A percentile compares a stretch with the other conserved stretches of the same genome.
phyloP scores from a whole-genome alignment of 2,797 vertebrate genomes.

The Schizopygopsis pylzovi region DNA sequence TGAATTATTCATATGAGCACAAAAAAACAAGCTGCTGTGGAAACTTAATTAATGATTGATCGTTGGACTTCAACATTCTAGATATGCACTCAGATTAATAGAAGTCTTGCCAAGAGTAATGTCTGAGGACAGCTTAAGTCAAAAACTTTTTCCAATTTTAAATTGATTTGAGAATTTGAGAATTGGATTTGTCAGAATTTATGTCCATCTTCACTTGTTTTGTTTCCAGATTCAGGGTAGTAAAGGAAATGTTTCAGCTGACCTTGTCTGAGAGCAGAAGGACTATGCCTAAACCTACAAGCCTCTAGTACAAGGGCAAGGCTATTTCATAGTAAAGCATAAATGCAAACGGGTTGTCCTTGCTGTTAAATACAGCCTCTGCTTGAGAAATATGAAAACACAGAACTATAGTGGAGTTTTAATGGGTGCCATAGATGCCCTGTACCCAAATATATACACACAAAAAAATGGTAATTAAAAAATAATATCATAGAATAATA shows the following conservation, averaged over 20 bases:
- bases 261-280: background rate
- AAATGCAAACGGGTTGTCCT: background rate
- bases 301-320: background rate
- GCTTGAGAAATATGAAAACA: background rate
- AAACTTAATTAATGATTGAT: slow-evolving; percentile 17
- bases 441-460: background rate
- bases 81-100: background rate
- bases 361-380: background rate
- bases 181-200: background rate
- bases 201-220: background rate
- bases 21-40: background rate
- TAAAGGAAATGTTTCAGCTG: background rate
- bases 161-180: slow-evolving; percentile 6
- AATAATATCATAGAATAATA: too few species aligned
- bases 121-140: background rate
- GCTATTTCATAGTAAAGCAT: background rate
- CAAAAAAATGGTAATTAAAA: background rate
- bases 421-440: background rate
- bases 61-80: background rate
- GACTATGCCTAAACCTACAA: background rate
- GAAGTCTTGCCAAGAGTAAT: background rate
- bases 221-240: background rate
- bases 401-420: background rate
- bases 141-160: background rate
- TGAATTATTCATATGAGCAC: background rate